Conservation (phyloP, 2,888 invertebrate genomes). For the Alloscopus bannaensis region DNA sequence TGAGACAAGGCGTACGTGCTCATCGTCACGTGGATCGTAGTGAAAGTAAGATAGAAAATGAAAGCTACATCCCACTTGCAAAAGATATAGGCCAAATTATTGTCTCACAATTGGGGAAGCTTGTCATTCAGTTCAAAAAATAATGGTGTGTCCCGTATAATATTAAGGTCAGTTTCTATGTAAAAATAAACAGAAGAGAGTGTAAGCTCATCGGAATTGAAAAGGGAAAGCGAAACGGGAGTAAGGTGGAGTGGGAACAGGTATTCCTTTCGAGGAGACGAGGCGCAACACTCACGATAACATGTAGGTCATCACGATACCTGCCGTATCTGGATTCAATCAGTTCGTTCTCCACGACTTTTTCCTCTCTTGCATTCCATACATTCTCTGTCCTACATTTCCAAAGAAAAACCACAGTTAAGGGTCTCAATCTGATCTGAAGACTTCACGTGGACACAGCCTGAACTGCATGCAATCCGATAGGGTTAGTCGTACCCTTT, state of each 20-base stretch:
- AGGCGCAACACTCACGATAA: too few relatives aligned
- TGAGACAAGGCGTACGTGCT: background rate
- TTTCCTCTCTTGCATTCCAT: conserved; percentile 20
- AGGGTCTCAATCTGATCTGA: too few relatives aligned
- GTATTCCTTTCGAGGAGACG: too few relatives aligned
- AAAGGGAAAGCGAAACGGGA: too few relatives aligned
- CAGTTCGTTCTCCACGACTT: conserved; percentile 16
- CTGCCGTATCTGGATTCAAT: conserved; percentile 34
- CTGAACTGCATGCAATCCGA: too few relatives aligned
- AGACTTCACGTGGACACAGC: too few relatives aligned
- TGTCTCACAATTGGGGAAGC: background rate
- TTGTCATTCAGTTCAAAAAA: background rate
- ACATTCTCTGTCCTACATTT: conserved; percentile 51
- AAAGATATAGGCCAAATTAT: conserved; percentile 41
- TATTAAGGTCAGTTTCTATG: conserved; percentile 61
- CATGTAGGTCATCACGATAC: conserved; percentile 48
- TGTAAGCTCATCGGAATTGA: too few relatives aligned
- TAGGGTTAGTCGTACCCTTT: too few relatives aligned
- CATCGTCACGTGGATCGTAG: conserved; percentile 1
- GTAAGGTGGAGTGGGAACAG: too few relatives aligned
- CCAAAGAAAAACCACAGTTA: conserved; percentile 43
- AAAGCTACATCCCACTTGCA: conserved; percentile 29
- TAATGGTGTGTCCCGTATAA: background rate
- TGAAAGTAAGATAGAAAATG: conserved; percentile 58
- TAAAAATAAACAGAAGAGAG: conserved; percentile 41